phyloP scores from a whole-genome alignment of 2,888 invertebrate species.

The Drosophila planitibia region DNA sequence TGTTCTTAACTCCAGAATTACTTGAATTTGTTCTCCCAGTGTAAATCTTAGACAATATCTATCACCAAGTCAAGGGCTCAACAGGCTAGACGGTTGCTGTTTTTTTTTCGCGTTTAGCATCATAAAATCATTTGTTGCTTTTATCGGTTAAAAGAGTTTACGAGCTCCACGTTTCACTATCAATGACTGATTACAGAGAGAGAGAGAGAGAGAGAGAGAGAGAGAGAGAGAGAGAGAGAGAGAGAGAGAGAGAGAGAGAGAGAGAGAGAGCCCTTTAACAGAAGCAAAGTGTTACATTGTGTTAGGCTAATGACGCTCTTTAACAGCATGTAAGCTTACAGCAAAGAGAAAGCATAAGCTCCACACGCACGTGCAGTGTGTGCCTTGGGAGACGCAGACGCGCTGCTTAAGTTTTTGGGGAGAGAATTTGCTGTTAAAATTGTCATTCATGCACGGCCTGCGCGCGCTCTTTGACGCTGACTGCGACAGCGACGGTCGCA shows the following conservation, averaged over 20 bases:
- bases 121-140: constrained; percentile 41
- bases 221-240: constrained; percentile 21
- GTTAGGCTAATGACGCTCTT: constrained; percentile 31
- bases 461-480: constrained; percentile 53
- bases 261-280: constrained; percentile 26
- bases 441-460: constrained; percentile 65
- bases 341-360: constrained; percentile 44
- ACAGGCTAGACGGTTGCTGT: constrained; percentile 3
- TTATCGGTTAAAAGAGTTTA: constrained; percentile 40
- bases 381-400: constrained; percentile 18
- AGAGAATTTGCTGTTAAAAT: constrained; percentile 50
- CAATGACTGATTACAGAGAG: constrained; percentile 60
- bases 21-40: constrained; percentile 3
- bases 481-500: constrained; percentile 38
- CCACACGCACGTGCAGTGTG: constrained; percentile 64
- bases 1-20: background rate
- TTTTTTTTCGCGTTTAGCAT: constrained; percentile 15
- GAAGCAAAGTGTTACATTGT: constrained; percentile 48
- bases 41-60: constrained; percentile 38
- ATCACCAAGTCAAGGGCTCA: constrained; percentile 43
- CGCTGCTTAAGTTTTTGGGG: constrained; percentile 27
- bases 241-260: constrained; percentile 1
- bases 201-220: background rate
- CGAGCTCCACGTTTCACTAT: constrained; percentile 24
- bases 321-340: constrained; percentile 45